Base-by-base conservation (phyloP, 2,888 invertebrate genomes). In the Mythimna vitellina region DNA sequence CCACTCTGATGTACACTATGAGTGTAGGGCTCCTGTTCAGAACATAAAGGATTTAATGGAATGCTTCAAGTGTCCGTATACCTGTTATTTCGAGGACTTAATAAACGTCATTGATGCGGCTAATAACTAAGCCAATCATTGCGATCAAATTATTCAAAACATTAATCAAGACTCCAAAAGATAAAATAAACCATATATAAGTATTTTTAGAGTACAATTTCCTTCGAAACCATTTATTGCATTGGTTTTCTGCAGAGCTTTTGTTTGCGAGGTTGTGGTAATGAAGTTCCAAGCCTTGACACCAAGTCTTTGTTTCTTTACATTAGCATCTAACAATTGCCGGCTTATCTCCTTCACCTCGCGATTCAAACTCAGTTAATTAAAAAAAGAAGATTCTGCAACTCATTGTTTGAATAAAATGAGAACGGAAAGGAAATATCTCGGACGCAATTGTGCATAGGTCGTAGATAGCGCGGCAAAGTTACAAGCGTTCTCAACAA, bases 381-480 rank as follows among this genome's bases (percentile, higher is more conserved):
- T 76, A 57, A 67, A 80, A 72, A 76, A 77, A 67, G 51, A 63
- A 70, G 62, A 61, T 72, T 77, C 60, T 80, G 53, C 62, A 76
- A 60, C 49, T 62, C 80, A 69, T 64, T 81, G 73, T 73, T 63
- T 54, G 58, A 29, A 62, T 25, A 66, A 77, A 82, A 83, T 80
- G 82, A 66, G 60, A 60, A 46, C 14, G 20, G 69, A 69, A 73
- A 72, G 69, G 70, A 77, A 80, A 83, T 77, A 65, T 74, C 69
- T 76, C 9, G 51, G 57, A 54, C 65, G 62, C 77, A 72, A 77
- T 80, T 74, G 85, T 72, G 67, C 78, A 82, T 76, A 63, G 58
- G 49, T 68, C 53, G 38, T 58, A 76, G 78, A 82, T 80, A 82
- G 61, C 71, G 56, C 35, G 29, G 60, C 22, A 53, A 79, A 84